phyloP scores from a whole-genome alignment of 1,140 invertebrate genomes.

The Scylla paramamosain region DNA sequence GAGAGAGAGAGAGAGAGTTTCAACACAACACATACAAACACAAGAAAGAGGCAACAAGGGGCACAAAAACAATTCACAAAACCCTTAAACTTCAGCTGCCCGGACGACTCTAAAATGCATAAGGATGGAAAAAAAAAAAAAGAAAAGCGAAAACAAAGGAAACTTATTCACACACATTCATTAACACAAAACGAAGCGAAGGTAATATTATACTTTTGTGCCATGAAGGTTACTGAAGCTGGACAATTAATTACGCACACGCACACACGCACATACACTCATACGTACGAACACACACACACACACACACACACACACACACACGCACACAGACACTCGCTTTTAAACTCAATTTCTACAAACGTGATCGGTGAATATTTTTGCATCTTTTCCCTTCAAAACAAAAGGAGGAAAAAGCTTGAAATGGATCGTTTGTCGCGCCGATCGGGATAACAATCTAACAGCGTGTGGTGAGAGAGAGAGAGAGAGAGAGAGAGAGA shows the following conservation, averaged over 20 bases:
- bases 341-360: constrained; percentile 12
- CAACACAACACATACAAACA: not conserved
- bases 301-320: constrained; percentile 50
- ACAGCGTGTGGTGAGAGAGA: not conserved
- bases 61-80: not conserved
- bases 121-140: not conserved
- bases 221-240: not conserved
- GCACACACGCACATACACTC: constrained; percentile 32
- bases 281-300: too few species aligned
- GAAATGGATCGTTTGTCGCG: not conserved
- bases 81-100: not conserved
- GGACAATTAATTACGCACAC: not conserved
- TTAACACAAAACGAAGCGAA: not conserved
- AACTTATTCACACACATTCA: not conserved
- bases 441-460: not conserved
- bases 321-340: constrained; percentile 25
- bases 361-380: not conserved
- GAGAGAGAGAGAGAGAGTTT: too few species aligned
- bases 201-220: not conserved
- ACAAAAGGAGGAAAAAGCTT: not conserved
- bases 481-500: too few species aligned
- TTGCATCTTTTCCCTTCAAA: not conserved
- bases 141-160: not conserved
- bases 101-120: not conserved
- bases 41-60: too few species aligned